Evolutionary conservation across 2,797 vertebrate genomes (phyloP), one percentile per base, ranked within the genome.

Genomic region (Sebastes glaucus): DNA sequence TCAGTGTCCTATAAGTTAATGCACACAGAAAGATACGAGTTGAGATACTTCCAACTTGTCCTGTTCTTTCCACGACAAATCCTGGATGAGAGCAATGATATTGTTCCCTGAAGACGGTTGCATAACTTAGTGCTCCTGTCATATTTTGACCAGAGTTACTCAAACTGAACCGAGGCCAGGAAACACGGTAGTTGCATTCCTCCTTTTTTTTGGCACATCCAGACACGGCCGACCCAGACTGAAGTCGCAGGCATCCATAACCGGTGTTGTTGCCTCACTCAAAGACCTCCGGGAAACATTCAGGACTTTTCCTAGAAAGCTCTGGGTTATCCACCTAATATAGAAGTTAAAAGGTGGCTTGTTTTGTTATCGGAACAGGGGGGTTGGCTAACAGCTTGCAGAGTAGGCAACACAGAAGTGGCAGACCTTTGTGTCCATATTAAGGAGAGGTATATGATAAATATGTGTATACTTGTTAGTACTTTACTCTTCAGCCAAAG

Each of bases 191-290:
- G 56, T 46, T 74, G 56, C 73, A 78, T 81, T 88, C 42, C 56
- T 80, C 73, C 27, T 62, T 77, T 89, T 79, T 87, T 89, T 81
- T 91, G 82, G 60, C 83, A 64, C 55, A 74, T 61, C 71, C 74
- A 72, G 60, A 78, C 76, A 72, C 83, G 28, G 80, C 74, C 76
- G 81, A 87, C 72, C 60, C 79, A 80, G 78, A 84, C 76, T 74
- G 63, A 71, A 82, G 79, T 77, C 60, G 70, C 74, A 86, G 33
- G 71, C 72, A 71, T 72, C 62, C 23, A 28, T 59, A 77, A 80
- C 67, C 70, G 79, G 42, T 84, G 59, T 60, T 32, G 59, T 62
- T 27, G 20, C 5, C 76, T 74, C 78, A 77, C 61, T 73, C 22
- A 25, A 23, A 70, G 59, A 18, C n/a, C 82, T 85, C 61, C 77